phyloP scores from a whole-genome alignment of 1,140 invertebrate genomes.

The Oreohelix idahoensis region DNA sequence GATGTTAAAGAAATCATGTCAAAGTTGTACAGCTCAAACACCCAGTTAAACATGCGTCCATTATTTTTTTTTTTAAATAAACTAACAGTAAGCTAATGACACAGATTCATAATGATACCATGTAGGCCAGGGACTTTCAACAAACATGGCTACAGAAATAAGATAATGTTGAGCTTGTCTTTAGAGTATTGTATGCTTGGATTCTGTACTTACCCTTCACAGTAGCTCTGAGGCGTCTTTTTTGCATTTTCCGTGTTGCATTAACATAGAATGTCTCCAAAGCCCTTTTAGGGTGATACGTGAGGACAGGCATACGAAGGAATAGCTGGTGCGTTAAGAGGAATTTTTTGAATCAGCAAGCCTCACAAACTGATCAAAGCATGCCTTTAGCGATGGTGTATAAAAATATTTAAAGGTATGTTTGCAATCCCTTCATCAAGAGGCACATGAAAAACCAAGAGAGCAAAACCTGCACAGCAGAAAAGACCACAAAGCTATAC shows the following conservation, averaged over 20 bases:
- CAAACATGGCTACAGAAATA: neutral
- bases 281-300: conserved; percentile 34
- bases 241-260: conserved; percentile 41
- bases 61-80: neutral
- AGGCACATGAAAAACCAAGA: neutral
- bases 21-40: neutral
- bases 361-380: conserved; percentile 4
- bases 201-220: conserved; percentile 15
- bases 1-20: neutral
- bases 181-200: neutral
- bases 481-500: neutral
- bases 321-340: conserved; percentile 33
- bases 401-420: neutral
- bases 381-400: neutral
- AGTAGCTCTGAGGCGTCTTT: conserved; percentile 33
- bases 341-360: conserved; percentile 16
- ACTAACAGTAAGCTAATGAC: neutral
- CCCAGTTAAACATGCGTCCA: too few species aligned
- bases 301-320: conserved; percentile 37
- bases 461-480: neutral
- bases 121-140: neutral
- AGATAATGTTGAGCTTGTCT: neutral
- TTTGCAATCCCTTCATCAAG: conserved; percentile 33
- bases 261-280: conserved; percentile 43
- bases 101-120: neutral